phyloP scores from a whole-genome alignment of 2,888 invertebrate species.

The Drosophila paracracens region DNA sequence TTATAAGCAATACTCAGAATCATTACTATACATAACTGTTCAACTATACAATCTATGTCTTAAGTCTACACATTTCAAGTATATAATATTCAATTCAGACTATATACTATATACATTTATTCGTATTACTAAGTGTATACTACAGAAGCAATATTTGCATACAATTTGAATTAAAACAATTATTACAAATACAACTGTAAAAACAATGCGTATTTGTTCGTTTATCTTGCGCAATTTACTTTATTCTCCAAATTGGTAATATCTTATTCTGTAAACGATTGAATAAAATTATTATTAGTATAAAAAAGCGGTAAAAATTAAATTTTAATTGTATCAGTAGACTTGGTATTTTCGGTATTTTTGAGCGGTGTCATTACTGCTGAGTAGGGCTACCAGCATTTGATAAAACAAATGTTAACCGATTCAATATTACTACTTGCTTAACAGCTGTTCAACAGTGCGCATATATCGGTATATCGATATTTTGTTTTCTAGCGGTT shows the following conservation, averaged over 20 bases:
- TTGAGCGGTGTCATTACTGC: not conserved
- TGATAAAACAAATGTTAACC: not conserved
- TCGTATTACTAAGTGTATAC: slow-evolving; percentile 45
- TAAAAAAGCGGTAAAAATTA: slow-evolving; percentile 3
- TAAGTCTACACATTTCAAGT: slow-evolving; percentile 49
- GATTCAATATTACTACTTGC: no score
- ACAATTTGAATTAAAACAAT: slow-evolving; percentile 51
- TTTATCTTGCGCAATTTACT: not conserved
- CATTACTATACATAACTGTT: slow-evolving; percentile 47
- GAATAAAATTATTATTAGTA: slow-evolving; percentile 5
- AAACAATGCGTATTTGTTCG: slow-evolving; percentile 6
- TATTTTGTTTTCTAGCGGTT: no score
- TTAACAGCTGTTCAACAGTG: no score
- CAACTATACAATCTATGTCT: slow-evolving; percentile 45
- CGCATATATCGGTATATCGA: no score
- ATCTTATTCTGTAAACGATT: not conserved
- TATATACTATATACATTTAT: slow-evolving; percentile 28
- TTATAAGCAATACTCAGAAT: slow-evolving; percentile 56
- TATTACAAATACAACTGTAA: slow-evolving; percentile 35
- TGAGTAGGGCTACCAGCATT: not conserved
- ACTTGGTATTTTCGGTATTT: slow-evolving; percentile 15
- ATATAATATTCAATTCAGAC: slow-evolving; percentile 33
- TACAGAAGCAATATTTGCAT: slow-evolving; percentile 61
- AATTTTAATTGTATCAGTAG: not conserved
- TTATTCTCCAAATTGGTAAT: slow-evolving; percentile 20